phyloP scores from a whole-genome alignment of 1,140 invertebrate genomes.

The Papilio polytes region DNA sequence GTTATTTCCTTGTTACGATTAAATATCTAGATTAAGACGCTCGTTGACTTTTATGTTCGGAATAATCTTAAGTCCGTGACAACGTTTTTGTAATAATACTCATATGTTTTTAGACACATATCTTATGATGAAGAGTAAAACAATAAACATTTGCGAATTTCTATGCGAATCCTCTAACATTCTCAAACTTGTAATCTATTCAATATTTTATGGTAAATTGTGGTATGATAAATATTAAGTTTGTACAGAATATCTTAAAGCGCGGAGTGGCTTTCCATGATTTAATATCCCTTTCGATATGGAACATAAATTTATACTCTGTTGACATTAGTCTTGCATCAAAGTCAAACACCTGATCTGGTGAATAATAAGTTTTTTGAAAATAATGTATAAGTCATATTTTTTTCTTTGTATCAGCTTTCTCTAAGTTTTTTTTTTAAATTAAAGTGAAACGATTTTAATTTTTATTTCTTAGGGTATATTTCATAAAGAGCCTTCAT shows the following conservation, averaged over 20 bases:
- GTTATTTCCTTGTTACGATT: constrained; percentile 14
- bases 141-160: too few relatives aligned
- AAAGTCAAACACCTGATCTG: neutral
- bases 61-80: neutral
- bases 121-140: too few relatives aligned
- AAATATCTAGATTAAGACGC: constrained; percentile 1
- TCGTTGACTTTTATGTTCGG: neutral
- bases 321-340: constrained; percentile 8
- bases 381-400: too few relatives aligned
- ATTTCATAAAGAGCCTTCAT: too few relatives aligned
- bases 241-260: neutral
- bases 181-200: too few relatives aligned
- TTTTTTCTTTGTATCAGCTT: neutral
- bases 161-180: neutral
- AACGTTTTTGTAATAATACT: too few relatives aligned
- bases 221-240: neutral
- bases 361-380: too few relatives aligned
- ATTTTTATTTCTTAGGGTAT: neutral
- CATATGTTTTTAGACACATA: too few relatives aligned
- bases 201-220: neutral
- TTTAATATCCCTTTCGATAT: neutral
- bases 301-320: neutral
- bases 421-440: neutral
- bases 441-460: neutral
- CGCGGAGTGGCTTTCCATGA: neutral